These are phyloP conservation scores for Muscicapa adusta DNA, from an alignment of 2,113 vertebrate species.

Conservation along the genomic window DNA sequence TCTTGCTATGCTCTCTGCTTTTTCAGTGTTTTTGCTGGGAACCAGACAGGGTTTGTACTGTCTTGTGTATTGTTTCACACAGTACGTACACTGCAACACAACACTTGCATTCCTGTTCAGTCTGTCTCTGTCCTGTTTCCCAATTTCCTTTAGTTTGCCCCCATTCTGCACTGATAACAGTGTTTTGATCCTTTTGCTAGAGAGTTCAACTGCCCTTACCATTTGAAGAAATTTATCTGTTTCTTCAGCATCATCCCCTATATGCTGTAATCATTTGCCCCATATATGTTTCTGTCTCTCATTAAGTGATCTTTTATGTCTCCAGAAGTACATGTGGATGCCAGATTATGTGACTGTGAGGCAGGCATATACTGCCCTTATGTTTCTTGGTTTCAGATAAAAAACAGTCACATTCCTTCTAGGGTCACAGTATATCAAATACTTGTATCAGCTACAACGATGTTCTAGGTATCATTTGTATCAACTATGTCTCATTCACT, in stretches of 20 bases:
- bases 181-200: neutral
- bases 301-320: neutral
- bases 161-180: neutral
- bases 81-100: neutral
- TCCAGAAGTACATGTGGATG: neutral
- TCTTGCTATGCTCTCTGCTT: neutral
- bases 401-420: neutral
- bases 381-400: neutral
- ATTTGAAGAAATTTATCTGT: neutral
- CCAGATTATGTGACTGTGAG: neutral
- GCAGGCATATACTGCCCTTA: neutral
- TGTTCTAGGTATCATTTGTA: neutral
- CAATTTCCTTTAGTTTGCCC: neutral
- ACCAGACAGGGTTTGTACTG: neutral
- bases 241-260: neutral
- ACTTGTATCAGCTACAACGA: neutral
- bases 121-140: neutral
- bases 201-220: neutral
- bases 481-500: neutral
- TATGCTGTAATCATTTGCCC: neutral
- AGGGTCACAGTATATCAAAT: neutral
- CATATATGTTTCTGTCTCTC: conserved; percentile 11
- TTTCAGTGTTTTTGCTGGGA: neutral
- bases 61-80: neutral
- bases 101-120: neutral